Evolutionary conservation across 2,888 invertebrate genomes (phyloP), one percentile per base, ranked within the genome.

Genomic region (Andrena fulva): DNA sequence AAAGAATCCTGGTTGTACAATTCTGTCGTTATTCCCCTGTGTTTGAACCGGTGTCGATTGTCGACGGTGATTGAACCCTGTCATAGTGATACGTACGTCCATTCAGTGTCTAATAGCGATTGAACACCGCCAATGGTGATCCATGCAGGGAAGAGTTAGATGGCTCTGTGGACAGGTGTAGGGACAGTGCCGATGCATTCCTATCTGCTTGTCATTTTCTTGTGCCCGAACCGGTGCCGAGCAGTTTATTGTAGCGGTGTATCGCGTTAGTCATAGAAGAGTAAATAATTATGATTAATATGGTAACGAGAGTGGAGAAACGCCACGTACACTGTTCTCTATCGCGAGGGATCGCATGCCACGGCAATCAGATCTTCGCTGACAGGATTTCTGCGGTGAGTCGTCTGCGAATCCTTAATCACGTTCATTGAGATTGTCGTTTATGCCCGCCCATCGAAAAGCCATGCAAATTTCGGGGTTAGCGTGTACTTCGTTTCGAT

Each of bases 271-370:
- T 54, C 42, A 48, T 56, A 27, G 54, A 31, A 10, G 67, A 29
- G 67, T 54, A 54, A 12, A 75, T 35, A 75, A 62, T 54, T 60
- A n/a, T 67, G 42, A n/a, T 68, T 27, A 27, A 31, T 33, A 54
- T 6, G 20, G 12, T 60, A 20, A 20, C 24, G 10, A 33, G 5
- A 56, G 16, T 16, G 8, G 16, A 50, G 16, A 31, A 48, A 52
- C 63, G 6, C 54, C 54, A 10, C 31, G 10, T 3, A 24, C 20
- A 6, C 8, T 35, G 24, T 42, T n/a, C 50, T 76, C 63, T 20
- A 42, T 52, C 7, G 29, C 20, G n/a, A 27, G 35, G n/a, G 75
- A 42, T 70, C 31, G 33, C 42, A 20, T 29, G 10, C 20, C 16
- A 7, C 12, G 48, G 50, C 42, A 42, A 42, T 54, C 16, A 12